Evolutionary conservation across 1,140 invertebrate genomes (phyloP).

Genomic region (Ruditapes philippinarum): DNA sequence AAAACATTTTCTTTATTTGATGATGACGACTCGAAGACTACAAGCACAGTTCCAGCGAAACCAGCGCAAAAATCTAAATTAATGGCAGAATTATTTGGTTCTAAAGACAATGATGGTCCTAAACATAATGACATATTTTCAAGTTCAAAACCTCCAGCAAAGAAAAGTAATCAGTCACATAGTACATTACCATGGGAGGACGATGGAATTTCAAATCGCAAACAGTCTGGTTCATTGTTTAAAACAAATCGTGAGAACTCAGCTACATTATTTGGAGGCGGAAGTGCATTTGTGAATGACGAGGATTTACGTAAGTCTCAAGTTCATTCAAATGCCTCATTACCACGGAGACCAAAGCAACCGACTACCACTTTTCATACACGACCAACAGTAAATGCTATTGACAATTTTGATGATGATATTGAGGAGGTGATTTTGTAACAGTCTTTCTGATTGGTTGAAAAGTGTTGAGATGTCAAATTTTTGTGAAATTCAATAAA

Average conservation of each 20-base stretch:
- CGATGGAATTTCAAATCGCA: background rate
- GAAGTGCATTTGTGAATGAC: constrained; percentile 71
- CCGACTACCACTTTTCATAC: constrained; percentile 68
- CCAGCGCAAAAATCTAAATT: constrained; percentile 73
- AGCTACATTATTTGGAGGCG: constrained; percentile 73
- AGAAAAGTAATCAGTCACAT: constrained; percentile 21
- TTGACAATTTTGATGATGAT: constrained; percentile 78
- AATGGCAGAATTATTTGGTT: constrained; percentile 78
- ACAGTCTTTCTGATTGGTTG: constrained; percentile 23
- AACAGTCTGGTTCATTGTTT: constrained; percentile 16
- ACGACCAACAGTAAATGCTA: constrained; percentile 73
- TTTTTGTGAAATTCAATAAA: background rate
- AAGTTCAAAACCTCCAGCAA: constrained; percentile 31
- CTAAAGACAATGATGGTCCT: constrained; percentile 17
- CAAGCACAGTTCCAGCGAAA: constrained; percentile 28
- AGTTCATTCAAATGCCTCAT: constrained; percentile 34
- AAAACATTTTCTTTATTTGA: constrained; percentile 61
- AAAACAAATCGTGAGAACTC: constrained; percentile 69
- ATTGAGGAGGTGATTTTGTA: constrained; percentile 81
- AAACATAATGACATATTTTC: constrained; percentile 67
- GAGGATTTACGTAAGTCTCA: constrained; percentile 66
- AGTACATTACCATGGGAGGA: constrained; percentile 76
- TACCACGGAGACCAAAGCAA: constrained; percentile 68
- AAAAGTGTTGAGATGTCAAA: background rate
- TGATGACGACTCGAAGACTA: constrained; percentile 48